Percentiles rank a stretch among this genome's conserved stretches.
Evolutionary conservation across 2,888 invertebrate genomes (phyloP).

Genomic region (Xestoiulus laeticollis): DNA sequence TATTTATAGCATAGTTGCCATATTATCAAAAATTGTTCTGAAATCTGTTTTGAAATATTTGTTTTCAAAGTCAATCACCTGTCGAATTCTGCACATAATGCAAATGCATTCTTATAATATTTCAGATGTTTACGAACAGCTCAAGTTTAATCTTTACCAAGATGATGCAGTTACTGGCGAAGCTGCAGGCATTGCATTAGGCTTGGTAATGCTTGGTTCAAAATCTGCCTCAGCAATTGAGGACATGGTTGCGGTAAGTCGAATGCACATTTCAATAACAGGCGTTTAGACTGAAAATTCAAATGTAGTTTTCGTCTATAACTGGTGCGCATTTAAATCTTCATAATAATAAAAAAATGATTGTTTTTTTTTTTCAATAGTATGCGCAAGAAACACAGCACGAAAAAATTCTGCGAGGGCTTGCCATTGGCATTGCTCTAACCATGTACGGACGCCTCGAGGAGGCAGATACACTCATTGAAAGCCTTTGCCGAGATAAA

Average conservation of each 20-base stretch:
- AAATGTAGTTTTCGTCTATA: neutral
- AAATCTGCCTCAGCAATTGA: conserved; percentile 87
- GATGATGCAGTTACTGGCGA: conserved; percentile 99
- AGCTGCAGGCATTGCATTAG: conserved; percentile 99
- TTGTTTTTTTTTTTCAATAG: conserved; percentile 63
- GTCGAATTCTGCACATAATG: too few relatives aligned
- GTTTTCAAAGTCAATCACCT: too few relatives aligned
- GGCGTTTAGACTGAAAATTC: neutral
- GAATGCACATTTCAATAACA: too few relatives aligned
- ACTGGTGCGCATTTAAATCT: neutral
- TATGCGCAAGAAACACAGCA: conserved; percentile 97
- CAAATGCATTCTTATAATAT: neutral
- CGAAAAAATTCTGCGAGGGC: conserved; percentile 96
- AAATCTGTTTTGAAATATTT: too few relatives aligned
- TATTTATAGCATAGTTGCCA: too few relatives aligned
- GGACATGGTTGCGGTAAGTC: conserved; percentile 87
- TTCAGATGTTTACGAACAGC: conserved; percentile 89
- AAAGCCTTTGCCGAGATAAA: conserved; percentile 88
- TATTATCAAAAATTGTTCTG: too few relatives aligned
- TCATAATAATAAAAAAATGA: neutral
- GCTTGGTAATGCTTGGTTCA: conserved; percentile 98
- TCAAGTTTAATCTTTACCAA: conserved; percentile 96
- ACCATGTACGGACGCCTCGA: conserved; percentile 97
- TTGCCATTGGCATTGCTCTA: conserved; percentile 95
- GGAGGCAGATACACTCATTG: conserved; percentile 93